Percentiles rank a stretch among this genome's conserved stretches.
phyloP scores from a whole-genome alignment of 2,797 vertebrate species.

The Mus spretus region DNA sequence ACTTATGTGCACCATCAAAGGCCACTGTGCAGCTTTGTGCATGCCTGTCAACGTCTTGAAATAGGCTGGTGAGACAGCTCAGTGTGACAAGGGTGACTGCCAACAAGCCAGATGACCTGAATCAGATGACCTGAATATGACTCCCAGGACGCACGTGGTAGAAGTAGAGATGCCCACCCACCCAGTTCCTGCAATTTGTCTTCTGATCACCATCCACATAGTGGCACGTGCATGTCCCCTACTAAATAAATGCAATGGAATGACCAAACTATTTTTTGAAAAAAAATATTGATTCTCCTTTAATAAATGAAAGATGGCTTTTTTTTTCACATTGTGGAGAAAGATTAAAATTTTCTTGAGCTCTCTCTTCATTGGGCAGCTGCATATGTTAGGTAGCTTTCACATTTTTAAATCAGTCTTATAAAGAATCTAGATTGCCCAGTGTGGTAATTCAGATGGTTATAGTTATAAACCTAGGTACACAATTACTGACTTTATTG shows the following conservation, averaged over 20 bases:
- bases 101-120: not conserved
- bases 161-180: not conserved
- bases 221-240: not conserved
- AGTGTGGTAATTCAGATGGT: not conserved
- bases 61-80: not conserved
- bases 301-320: not conserved
- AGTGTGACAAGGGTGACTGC: not conserved
- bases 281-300: not conserved
- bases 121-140: not conserved
- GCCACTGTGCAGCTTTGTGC: not conserved
- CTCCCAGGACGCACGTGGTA: not conserved
- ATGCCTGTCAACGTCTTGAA: not conserved
- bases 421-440: not conserved
- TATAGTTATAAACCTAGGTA: not conserved
- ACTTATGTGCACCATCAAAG: not conserved
- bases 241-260: no score
- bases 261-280: not conserved
- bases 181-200: not conserved
- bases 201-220: not conserved
- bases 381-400: not conserved
- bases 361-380: not conserved
- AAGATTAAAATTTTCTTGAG: not conserved
- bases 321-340: not conserved
- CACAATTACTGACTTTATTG: not conserved
- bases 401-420: not conserved